A percentile compares a stretch with the other conserved stretches of the same genome.
Evolutionary conservation across 2,113 vertebrate species (phyloP).

Genomic region (Dasyornis broadbenti): DNA sequence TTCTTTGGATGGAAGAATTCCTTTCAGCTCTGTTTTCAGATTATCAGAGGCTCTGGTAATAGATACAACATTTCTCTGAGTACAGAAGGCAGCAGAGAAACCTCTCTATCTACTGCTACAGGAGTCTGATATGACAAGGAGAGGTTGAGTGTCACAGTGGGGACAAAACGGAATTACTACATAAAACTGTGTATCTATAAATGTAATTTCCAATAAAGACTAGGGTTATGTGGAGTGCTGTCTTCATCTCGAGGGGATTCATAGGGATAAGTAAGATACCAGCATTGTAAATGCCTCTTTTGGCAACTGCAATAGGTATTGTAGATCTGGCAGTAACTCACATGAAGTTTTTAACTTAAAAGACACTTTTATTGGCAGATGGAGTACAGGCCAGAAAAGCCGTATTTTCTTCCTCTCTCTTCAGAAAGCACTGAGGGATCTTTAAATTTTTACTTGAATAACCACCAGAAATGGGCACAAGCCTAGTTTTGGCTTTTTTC

Average conservation of each 20-base stretch:
- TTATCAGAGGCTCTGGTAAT: neutral
- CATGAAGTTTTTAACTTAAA: neutral
- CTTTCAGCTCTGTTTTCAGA: neutral
- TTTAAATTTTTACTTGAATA: constrained; percentile 10
- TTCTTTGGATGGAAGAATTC: neutral
- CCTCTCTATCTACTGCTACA: neutral
- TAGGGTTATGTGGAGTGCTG: neutral
- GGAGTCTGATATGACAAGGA: neutral
- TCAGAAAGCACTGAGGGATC: neutral
- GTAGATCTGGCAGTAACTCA: neutral
- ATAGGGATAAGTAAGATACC: neutral
- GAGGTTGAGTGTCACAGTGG: neutral
- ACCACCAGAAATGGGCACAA: neutral
- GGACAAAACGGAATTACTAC: neutral
- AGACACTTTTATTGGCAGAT: neutral
- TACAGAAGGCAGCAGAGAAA: neutral
- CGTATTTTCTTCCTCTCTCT: neutral
- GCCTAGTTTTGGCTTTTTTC: neutral
- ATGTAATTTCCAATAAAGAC: constrained; percentile 13
- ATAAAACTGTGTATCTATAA: neutral
- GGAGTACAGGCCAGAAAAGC: neutral
- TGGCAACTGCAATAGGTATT: neutral
- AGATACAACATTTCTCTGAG: neutral
- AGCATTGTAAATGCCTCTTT: neutral
- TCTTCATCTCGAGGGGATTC: neutral